Evolutionary conservation across 35 echinoderm and acorn worm genomes (phyloP).

Genomic region (Lytechinus pictus): DNA sequence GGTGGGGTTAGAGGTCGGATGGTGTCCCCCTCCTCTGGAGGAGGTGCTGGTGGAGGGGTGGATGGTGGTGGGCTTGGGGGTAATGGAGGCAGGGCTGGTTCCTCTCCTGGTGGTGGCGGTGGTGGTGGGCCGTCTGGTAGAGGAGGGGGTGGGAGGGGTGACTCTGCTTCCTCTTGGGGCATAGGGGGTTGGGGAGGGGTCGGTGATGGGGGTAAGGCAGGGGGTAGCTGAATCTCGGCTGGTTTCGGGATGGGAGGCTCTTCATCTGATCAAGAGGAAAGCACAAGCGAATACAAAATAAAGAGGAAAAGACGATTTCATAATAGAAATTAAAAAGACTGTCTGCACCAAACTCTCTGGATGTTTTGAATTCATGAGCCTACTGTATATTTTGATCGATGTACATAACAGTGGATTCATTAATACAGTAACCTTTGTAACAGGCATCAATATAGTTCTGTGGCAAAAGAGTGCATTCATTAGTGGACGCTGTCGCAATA

Average conservation of each 20-base stretch:
- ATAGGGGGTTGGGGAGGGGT: slow-evolving; percentile 56
- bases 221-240: slow-evolving; percentile 16
- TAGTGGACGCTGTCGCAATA: too few relatives aligned
- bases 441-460: too few relatives aligned
- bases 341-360: too few relatives aligned
- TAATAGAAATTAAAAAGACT: too few relatives aligned
- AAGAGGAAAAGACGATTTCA: not conserved
- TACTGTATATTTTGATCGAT: too few relatives aligned
- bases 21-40: slow-evolving; percentile 53
- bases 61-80: slow-evolving; percentile 74
- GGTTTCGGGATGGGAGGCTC: not conserved
- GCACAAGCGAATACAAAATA: not conserved
- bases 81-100: slow-evolving; percentile 67
- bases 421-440: too few relatives aligned
- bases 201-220: not conserved
- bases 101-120: slow-evolving; percentile 81
- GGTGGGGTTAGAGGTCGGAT: slow-evolving; percentile 58
- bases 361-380: too few relatives aligned
- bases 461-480: too few relatives aligned
- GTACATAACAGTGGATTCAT: too few relatives aligned
- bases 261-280: not conserved
- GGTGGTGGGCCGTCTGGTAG: slow-evolving; percentile 66
- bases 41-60: slow-evolving; percentile 61
- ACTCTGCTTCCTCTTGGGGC: slow-evolving; percentile 27
- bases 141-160: slow-evolving; percentile 64